Percentiles rank a stretch among this genome's conserved stretches.
Conservation (phyloP, 2,888 invertebrate species). For the Apamea anceps region DNA sequence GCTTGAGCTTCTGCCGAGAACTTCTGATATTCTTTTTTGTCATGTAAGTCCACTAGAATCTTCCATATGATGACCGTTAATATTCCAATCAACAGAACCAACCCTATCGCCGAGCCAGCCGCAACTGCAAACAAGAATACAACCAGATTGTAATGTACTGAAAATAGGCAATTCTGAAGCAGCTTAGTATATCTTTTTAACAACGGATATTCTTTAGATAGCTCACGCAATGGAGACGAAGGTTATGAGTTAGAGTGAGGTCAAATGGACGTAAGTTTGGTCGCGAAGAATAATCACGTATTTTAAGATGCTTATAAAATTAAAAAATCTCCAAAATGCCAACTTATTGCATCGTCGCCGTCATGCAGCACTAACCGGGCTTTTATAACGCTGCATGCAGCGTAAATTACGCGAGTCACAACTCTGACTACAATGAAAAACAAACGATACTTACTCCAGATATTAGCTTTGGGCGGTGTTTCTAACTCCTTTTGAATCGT, state of each 20-base stretch:
- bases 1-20: conserved; percentile 74
- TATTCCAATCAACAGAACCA: conserved; percentile 80
- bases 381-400: not conserved
- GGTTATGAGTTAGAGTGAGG: not conserved
- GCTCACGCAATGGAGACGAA: not conserved
- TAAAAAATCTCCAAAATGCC: not conserved
- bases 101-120: conserved; percentile 76
- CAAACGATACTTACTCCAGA: conserved; percentile 79
- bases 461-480: conserved; percentile 71
- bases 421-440: not conserved
- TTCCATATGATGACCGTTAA: conserved; percentile 82
- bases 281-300: not conserved
- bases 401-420: not conserved
- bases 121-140: conserved; percentile 75
- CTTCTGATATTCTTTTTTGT: conserved; percentile 79
- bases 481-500: conserved; percentile 82
- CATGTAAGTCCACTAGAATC: conserved; percentile 77
- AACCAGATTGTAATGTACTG: conserved; percentile 1
- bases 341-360: not conserved
- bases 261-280: not conserved
- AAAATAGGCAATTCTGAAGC: not conserved
- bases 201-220: not conserved
- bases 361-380: not conserved
- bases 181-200: not conserved
- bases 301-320: not conserved